Evolutionary conservation across 2,888 invertebrate genomes (phyloP).

Genomic region (Listrodromus nycthemerus): DNA sequence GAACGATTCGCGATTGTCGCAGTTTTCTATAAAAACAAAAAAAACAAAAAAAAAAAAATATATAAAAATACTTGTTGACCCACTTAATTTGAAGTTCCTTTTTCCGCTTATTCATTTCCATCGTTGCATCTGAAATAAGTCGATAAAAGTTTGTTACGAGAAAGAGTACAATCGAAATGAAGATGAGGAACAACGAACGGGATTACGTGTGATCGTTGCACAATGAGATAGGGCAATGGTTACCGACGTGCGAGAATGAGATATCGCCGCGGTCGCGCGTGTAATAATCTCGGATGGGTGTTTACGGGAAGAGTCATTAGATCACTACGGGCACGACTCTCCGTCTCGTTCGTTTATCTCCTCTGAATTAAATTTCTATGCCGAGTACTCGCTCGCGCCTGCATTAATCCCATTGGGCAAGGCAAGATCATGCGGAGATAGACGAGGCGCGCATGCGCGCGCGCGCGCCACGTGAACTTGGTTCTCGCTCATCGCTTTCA

Average conservation of each 20-base stretch:
- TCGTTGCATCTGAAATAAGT: background rate
- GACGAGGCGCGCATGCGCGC: background rate
- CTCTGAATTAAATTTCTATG: constrained; percentile 49
- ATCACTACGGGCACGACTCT: constrained; percentile 14
- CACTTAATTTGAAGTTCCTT: too few species aligned
- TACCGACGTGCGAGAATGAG: constrained; percentile 41
- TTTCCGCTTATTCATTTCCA: background rate
- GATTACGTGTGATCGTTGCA: background rate
- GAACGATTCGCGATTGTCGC: too few species aligned
- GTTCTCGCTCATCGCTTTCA: constrained; percentile 73
- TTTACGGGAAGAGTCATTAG: constrained; percentile 20
- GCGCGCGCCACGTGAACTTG: constrained; percentile 66
- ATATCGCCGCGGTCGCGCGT: constrained; percentile 20
- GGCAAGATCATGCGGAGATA: constrained; percentile 24
- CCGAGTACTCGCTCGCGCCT: constrained; percentile 38
- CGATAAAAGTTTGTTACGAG: background rate
- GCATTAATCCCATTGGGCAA: constrained; percentile 46
- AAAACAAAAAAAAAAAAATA: too few species aligned
- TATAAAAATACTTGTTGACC: too few species aligned
- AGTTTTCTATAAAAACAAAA: too few species aligned
- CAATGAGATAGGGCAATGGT: background rate
- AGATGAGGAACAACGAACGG: background rate
- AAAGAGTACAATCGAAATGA: background rate
- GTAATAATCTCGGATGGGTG: constrained; percentile 36
- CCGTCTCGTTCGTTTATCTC: constrained; percentile 3